Evolutionary conservation across 2,113 vertebrate genomes (phyloP).

Genomic region (Sisor rabdophorus): DNA sequence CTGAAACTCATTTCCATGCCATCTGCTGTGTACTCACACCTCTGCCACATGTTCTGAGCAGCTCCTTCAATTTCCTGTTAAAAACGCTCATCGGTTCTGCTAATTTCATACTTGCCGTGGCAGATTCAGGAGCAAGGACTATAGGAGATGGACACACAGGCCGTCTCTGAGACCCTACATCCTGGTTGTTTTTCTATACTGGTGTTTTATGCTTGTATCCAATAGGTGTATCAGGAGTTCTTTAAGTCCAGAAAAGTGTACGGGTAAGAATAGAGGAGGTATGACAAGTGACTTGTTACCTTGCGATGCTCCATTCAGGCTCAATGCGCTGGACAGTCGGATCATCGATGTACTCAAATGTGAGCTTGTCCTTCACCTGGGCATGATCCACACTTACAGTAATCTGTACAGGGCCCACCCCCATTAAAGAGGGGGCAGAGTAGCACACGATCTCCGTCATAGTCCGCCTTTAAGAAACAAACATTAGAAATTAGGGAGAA

Average conservation of each 20-base stretch:
- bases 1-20: conserved; percentile 46
- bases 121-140: neutral
- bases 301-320: conserved; percentile 96
- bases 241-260: neutral
- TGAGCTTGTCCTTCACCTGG: conserved; percentile 77
- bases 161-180: conserved; percentile 1
- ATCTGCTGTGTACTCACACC: conserved; percentile 61
- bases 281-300: conserved; percentile 63
- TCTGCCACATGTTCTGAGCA: conserved; percentile 51
- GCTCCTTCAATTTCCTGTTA: conserved; percentile 16
- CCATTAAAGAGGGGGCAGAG: conserved; percentile 81
- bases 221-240: neutral
- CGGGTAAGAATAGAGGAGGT: neutral
- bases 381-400: conserved; percentile 87
- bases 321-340: conserved; percentile 90
- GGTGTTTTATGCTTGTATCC: too few species aligned
- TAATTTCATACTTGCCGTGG: conserved; percentile 28
- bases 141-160: conserved; percentile 19
- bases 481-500: neutral
- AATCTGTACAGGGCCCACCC: conserved; percentile 82
- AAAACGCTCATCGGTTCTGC: conserved; percentile 21
- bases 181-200: conserved; percentile 1
- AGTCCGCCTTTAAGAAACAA: conserved; percentile 72
- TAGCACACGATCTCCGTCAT: conserved; percentile 88
- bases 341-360: conserved; percentile 94